Percentiles rank a stretch among this genome's conserved stretches.
Conservation (phyloP, 23 tunicate species). For the Oikopleura albicans region DNA sequence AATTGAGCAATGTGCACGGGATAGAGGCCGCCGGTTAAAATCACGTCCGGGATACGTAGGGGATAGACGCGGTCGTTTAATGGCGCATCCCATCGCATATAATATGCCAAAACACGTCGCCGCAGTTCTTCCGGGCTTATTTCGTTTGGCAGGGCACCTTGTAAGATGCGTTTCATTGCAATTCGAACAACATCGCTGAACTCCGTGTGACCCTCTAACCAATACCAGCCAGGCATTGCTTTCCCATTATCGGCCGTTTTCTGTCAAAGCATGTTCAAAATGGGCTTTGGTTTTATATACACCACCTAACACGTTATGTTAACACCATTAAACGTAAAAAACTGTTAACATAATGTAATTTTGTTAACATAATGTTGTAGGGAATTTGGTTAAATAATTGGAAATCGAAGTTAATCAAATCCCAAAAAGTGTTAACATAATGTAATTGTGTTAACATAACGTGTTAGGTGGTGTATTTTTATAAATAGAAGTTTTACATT, state of each 20-base stretch:
- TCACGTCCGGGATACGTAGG: not conserved
- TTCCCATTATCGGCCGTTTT: not conserved
- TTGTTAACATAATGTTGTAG: no score
- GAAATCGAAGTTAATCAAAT: no score
- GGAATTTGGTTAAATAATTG: no score
- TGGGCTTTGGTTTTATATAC: no score
- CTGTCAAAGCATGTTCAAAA: not conserved
- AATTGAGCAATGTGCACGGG: constrained; percentile 2
- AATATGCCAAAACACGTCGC: not conserved
- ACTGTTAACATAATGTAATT: no score
- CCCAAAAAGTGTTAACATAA: no score
- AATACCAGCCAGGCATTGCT: constrained; percentile 18
- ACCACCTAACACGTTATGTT: no score
- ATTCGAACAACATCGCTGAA: not conserved
- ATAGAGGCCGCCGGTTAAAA: constrained; percentile 2
- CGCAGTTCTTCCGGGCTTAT: not conserved
- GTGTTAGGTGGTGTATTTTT: no score
- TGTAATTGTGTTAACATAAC: no score
- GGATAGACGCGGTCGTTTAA: not conserved
- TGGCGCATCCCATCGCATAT: constrained; percentile 1
- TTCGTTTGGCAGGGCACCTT: not conserved
- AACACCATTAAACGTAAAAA: no score
- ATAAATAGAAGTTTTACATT: no score
- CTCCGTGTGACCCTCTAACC: not conserved
- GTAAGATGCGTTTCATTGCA: not conserved